Evolutionary conservation across 2,113 vertebrate genomes (phyloP), one percentile per base, ranked within the genome.

Genomic region (Larimichthys crocea): DNA sequence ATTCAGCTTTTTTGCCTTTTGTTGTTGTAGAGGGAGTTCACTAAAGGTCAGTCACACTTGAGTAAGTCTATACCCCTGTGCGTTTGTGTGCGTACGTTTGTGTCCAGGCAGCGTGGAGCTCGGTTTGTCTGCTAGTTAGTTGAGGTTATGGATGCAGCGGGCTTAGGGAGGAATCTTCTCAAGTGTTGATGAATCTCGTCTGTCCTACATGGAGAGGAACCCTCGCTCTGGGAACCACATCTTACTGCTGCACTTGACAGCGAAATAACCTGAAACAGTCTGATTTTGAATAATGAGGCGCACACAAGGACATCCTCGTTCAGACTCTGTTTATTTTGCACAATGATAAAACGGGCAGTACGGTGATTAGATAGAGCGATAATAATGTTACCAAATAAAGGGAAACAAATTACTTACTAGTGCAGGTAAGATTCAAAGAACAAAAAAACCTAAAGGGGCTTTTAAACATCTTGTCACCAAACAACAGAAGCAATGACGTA

Each of bases 61-160:
- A 75, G 29, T 69, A 52, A 48, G 26, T 69, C 78, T 65, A 40
- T 35, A 72, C n/a, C n/a, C n/a, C 17, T n/a, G 20, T 49, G 50
- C 19, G 15, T 79, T 29, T 52, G 44, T 50, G 44, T 26, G 24
- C 52, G 52, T 75, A 52, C 44, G n/a, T 82, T 26, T 65, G 66
- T 77, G 44, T 67, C 42, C 42, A 59, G 57, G 67, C 52, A 77
- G 83, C 19, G 12, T 78, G 57, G 70, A 48, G 63, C 71, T 79
- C 74, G 74, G 81, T 71, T 85, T 75, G 83, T 88, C 80, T 89
- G 79, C 67, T 78, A 53, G 85, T 87, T 85, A 86, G 87, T 71
- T 46, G 75, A 84, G 91, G 89, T 90, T 92, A 89, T n/a, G n/a
- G n/a, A 92, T 88, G 69, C 79, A 84, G 59, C 46, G 84, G 80